Evolutionary conservation across 2,888 invertebrate species (phyloP).

Genomic region (Lumbricus terrestris): DNA sequence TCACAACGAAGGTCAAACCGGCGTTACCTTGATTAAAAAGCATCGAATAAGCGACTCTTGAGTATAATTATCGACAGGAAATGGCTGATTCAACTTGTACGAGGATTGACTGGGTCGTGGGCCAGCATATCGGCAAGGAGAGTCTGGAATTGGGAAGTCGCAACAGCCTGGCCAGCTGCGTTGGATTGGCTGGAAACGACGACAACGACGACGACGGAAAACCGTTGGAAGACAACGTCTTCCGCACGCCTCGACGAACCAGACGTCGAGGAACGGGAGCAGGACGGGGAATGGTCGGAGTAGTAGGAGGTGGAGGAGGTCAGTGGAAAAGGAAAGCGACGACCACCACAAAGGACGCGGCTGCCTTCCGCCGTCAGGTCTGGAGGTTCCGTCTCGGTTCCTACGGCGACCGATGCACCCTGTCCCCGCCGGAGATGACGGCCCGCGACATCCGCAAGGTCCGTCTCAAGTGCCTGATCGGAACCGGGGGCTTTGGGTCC

Average conservation of each 20-base stretch:
- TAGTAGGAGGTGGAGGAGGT: no score
- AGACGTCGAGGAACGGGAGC: background rate
- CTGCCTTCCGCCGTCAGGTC: background rate
- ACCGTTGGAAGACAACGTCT: constrained; percentile 18
- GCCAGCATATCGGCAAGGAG: background rate
- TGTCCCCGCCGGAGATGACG: constrained; percentile 21
- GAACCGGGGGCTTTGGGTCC: constrained; percentile 52
- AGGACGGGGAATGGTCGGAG: background rate
- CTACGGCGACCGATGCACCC: constrained; percentile 19
- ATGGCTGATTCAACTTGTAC: background rate
- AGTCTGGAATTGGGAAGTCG: background rate
- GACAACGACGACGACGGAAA: background rate
- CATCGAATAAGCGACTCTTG: background rate
- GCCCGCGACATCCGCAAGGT: constrained; percentile 20
- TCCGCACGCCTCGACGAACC: background rate
- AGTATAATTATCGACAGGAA: background rate
- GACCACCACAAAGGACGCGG: background rate
- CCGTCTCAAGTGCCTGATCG: constrained; percentile 25
- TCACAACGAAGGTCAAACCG: background rate
- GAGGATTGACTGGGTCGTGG: background rate
- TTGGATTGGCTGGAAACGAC: background rate
- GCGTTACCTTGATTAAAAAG: background rate
- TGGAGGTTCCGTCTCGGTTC: constrained; percentile 23
- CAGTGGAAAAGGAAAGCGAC: background rate
- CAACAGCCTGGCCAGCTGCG: background rate